Evolutionary conservation across 53 echinoderm and acorn worm species (phyloP), one percentile per base, ranked within the genome.

Genomic region (Crossaster papposus): DNA sequence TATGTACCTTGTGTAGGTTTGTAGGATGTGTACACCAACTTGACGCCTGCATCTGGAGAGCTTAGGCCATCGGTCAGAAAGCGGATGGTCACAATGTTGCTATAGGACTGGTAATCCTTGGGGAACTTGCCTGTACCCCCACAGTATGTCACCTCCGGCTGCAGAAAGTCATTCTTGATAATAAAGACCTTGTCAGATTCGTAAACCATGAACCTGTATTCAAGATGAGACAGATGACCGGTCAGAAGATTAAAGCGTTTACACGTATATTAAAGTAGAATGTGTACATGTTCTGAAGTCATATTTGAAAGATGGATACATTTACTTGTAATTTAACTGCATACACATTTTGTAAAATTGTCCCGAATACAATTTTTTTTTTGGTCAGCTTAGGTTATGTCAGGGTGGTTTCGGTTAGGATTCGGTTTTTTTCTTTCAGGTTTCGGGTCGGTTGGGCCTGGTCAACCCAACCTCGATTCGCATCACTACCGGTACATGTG

Each of bases 41-140:
- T 96, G 88, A 99, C 78, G 35, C 99, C 99, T 5, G 92, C 92
- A 58, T 99, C 94, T 6, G 85, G 54, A 6, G 93, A 91, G 11
- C 72, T 81, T 65, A 90, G 85, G 8, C 83, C 90, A 71, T 99
- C 95, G 1, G 96, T 96, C 53, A 92, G 86, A 44, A 99, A 94
- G 24, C 96, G 83, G 15, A 99, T 94, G 51, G 93, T 96, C 36
- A 99, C 85, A 18, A 93, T 92, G 34, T 92, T 94, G 64, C 93
- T 89, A 29, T 85, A 88, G 4, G 99, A 99, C 84, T 96, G 96
- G 88, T 94, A 96, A 81, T 99, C 99, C 29, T 76, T 71, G 2
- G 99, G 99, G 84, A 99, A 99, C 68, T 78, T 85, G 44, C 99
- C 99, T 2, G 99, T 95, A 24, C 99, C 99, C 11, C 99, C 99